Base-by-base conservation (phyloP, 92 coral and sea anemone species). In the Phymanthus crucifer region DNA sequence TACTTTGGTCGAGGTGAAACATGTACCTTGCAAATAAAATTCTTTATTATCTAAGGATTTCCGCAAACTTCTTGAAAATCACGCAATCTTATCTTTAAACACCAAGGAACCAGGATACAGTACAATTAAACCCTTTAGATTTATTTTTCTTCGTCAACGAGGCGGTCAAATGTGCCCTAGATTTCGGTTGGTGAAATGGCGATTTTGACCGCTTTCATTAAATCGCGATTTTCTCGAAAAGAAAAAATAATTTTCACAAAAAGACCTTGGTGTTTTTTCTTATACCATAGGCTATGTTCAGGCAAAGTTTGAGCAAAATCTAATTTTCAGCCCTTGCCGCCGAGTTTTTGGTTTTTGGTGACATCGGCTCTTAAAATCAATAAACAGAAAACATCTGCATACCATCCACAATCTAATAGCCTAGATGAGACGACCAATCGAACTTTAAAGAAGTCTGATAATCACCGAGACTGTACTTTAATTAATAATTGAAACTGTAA, bases 161-260 rank as follows among this genome's bases (percentile, higher is more conserved):
- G 72, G 72, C 72, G 72, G 37, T 11, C 72, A 31, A 67, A 67
- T 67, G 66, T 57, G 29, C 10, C 29, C 21, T 57, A 57, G 29
- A 57, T 57, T 57, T 57, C 32, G 26, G 66, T 67, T 32, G 2
- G 72, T 2, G 32, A 67, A 67, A 67, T 19, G 72, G 40, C 72
- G 72, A 29, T 67, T 21, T 67, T 40, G 72, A 40, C 72, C 31
- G 72, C 72, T 67, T 67, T 67, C 13, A 40, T 31, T 17, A 67
- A 67, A 67, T 67, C 72, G 72, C 72, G 72, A 32, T 67, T 67
- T 67, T 67, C 23, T 67, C 72, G 43, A 8, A 67, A 29, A 67
- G 72, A 67, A 67, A 67, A 67, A 67, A 29, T 1, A 16, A 6
- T 1, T 35, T 35, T 35, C 38, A 1, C 70, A 65, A 65, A 65